Conservation (phyloP, 2,888 invertebrate species). For the Hartigia nigra region DNA sequence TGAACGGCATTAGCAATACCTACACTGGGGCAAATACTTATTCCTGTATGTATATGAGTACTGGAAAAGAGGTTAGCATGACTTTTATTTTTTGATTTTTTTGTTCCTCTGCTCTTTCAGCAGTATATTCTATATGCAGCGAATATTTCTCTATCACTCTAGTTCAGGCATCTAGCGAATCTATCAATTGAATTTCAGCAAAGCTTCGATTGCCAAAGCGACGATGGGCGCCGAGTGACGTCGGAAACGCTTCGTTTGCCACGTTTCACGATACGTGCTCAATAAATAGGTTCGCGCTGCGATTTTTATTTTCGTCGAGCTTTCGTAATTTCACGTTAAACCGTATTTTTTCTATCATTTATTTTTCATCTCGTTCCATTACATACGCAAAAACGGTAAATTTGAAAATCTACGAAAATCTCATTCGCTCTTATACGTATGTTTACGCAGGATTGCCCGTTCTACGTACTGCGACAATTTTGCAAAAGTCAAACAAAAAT, state of each 20-base stretch:
- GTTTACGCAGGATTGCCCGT: not conserved
- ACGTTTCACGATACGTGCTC: not conserved
- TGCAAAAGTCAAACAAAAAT: too few species aligned
- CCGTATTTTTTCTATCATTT: not conserved
- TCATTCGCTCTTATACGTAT: not conserved
- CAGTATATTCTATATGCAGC: not conserved
- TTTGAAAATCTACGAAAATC: not conserved
- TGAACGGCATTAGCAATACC: not conserved
- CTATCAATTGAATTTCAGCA: not conserved
- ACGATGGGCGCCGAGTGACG: not conserved
- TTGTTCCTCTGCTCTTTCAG: not conserved
- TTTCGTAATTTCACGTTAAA: not conserved
- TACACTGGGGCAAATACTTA: not conserved
- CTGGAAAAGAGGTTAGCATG: not conserved
- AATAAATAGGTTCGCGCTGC: not conserved
- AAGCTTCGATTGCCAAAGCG: not conserved
- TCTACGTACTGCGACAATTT: too few species aligned
- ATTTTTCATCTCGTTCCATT: not conserved
- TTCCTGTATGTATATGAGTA: not conserved
- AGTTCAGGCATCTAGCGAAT: not conserved
- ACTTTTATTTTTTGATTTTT: not conserved
- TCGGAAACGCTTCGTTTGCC: not conserved
- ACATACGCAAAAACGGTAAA: not conserved
- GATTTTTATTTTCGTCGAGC: not conserved
- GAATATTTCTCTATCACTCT: not conserved